A percentile compares a stretch with the other conserved stretches of the same genome.
phyloP scores from a whole-genome alignment of 2,888 invertebrate genomes.

The Leptopilina syphax region DNA sequence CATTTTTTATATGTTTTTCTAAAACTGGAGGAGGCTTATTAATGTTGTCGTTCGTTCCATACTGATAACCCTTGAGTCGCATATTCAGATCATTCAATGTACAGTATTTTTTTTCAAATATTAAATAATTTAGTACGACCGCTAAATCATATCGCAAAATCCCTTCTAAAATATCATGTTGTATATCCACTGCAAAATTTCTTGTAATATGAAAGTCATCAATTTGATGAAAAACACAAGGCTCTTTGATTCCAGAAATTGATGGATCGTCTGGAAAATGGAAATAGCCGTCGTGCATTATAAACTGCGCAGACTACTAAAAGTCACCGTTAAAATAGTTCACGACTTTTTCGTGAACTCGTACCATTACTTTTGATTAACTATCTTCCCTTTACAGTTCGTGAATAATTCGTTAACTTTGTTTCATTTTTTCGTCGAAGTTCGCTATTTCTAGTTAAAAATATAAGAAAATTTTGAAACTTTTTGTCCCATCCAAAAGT shows the following conservation, averaged over 20 bases:
- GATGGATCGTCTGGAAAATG: not conserved
- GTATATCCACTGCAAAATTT: constrained; percentile 53
- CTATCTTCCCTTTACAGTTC: too few species aligned
- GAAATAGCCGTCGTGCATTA: too few species aligned
- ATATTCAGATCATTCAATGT: constrained; percentile 49
- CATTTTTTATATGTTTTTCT: constrained; percentile 45
- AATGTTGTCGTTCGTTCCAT: constrained; percentile 50
- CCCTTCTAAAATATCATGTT: constrained; percentile 59
- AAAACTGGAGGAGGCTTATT: constrained; percentile 52
- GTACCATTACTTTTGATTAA: too few species aligned
- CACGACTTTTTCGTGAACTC: too few species aligned
- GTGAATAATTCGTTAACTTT: too few species aligned
- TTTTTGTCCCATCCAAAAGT: too few species aligned
- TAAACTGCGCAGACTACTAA: too few species aligned
- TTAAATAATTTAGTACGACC: constrained; percentile 51
- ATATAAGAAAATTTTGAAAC: too few species aligned
- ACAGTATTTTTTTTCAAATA: constrained; percentile 52
- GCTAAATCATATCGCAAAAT: constrained; percentile 55
- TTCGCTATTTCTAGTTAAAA: too few species aligned
- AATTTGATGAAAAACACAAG: constrained; percentile 36
- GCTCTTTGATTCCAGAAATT: constrained; percentile 38
- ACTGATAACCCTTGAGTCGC: constrained; percentile 54
- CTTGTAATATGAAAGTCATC: constrained; percentile 43
- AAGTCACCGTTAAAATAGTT: too few species aligned
- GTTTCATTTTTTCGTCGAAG: too few species aligned